A percentile compares a stretch with the other conserved stretches of the same genome.
phyloP scores from a whole-genome alignment of 2,888 invertebrate genomes.

The Hirtodrosophila trivittata region DNA sequence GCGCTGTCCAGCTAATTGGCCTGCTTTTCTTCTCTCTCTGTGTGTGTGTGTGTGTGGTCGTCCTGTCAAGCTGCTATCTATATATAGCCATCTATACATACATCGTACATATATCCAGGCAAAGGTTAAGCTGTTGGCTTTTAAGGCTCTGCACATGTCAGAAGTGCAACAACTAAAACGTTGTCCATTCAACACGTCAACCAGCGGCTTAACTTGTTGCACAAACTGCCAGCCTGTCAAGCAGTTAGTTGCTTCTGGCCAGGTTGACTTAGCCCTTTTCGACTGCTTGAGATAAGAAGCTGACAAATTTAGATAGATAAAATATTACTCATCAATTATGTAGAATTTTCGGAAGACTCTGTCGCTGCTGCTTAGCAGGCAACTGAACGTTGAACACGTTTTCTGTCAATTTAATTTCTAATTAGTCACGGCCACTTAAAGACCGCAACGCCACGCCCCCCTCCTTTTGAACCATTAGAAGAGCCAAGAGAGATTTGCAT shows the following conservation, averaged over 20 bases:
- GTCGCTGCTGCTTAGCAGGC: slow-evolving; percentile 4
- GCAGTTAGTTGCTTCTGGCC: slow-evolving; percentile 4
- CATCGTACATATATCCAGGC: slow-evolving; percentile 30
- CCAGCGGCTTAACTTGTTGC: slow-evolving; percentile 70
- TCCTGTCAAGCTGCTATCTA: slow-evolving; percentile 31
- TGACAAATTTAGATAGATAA: not conserved
- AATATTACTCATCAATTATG: slow-evolving; percentile 61
- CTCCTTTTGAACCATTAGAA: slow-evolving; percentile 5
- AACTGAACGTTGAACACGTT: slow-evolving; percentile 58
- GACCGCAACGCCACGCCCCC: slow-evolving; percentile 14
- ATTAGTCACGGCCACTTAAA: slow-evolving; percentile 71
- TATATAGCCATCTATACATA: slow-evolving; percentile 19
- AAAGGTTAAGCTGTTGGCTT: slow-evolving; percentile 35
- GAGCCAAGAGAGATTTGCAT: slow-evolving; percentile 29
- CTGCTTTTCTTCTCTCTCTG: slow-evolving; percentile 22
- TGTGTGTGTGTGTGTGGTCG: slow-evolving; percentile 12
- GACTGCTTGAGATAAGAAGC: slow-evolving; percentile 1
- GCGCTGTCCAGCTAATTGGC: slow-evolving; percentile 50
- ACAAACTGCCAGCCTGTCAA: slow-evolving; percentile 15
- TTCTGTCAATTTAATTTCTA: slow-evolving; percentile 72
- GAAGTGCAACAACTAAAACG: slow-evolving; percentile 55
- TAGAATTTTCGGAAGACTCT: slow-evolving; percentile 37
- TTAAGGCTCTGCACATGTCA: slow-evolving; percentile 38
- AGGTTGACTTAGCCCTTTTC: slow-evolving; percentile 32
- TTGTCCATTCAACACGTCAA: slow-evolving; percentile 66